Percentiles rank a stretch among this genome's conserved stretches.
Evolutionary conservation across 2,888 invertebrate species (phyloP).

Genomic region (Torymus auratus): DNA sequence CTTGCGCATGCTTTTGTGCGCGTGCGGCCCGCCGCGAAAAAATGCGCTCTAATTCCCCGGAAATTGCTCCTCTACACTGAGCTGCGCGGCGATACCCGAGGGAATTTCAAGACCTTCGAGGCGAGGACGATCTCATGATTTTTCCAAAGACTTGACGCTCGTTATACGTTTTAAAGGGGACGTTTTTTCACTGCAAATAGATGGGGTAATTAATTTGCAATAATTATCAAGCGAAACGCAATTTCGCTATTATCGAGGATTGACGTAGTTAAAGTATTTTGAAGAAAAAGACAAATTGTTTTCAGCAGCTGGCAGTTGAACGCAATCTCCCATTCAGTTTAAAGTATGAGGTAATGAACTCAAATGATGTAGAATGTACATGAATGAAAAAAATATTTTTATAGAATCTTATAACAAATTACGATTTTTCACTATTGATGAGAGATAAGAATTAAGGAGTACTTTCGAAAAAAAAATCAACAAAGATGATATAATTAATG

Average conservation of each 20-base stretch:
- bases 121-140: slow-evolving; percentile 13
- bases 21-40: slow-evolving; percentile 36
- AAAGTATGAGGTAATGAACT: too few relatives aligned
- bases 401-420: too few relatives aligned
- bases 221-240: slow-evolving; percentile 30
- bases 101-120: slow-evolving; percentile 39
- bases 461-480: too few relatives aligned
- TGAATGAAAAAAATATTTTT: too few relatives aligned
- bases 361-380: too few relatives aligned
- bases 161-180: not conserved
- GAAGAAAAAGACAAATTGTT: not conserved
- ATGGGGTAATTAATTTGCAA: slow-evolving; percentile 47
- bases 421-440: too few relatives aligned
- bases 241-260: not conserved
- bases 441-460: too few relatives aligned
- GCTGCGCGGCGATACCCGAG: not conserved
- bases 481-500: too few relatives aligned
- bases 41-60: slow-evolving; percentile 55
- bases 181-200: slow-evolving; percentile 3
- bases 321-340: too few relatives aligned
- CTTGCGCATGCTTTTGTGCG: slow-evolving; percentile 10
- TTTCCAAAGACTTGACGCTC: slow-evolving; percentile 20
- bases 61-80: slow-evolving; percentile 40
- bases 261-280: not conserved
- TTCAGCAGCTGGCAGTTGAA: too few relatives aligned